Base-by-base conservation (phyloP, 1,140 invertebrate genomes). In the Hycleus phaleratus region DNA sequence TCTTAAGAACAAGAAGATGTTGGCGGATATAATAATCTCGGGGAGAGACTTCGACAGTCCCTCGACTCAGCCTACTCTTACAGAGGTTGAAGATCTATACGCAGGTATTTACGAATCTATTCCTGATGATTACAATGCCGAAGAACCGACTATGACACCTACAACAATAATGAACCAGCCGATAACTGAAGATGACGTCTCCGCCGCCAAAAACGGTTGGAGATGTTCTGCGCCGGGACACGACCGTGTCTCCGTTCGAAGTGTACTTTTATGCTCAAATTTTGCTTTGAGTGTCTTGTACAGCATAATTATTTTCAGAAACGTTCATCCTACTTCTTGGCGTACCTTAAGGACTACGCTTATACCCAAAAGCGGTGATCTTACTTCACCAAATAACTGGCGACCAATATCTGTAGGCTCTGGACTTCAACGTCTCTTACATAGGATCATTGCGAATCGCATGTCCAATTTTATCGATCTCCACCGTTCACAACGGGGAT, bases 381-480 rank as follows among this genome's bases (percentile, higher is more conserved):
- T 32, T 0, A 42, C 0, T 1, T 38, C 60, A 10, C 39, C 60
- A 0, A 42, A 26, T 42, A 64, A 66, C 56, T 67, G 65, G 62
- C 26, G 75, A 18, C 74, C 75, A 7, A 76, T 78, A 1, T 71
- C 73, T 11, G 68, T 78, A 8, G 66, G 71, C 26, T 75, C 72
- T 0, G 59, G 73, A 3, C 46, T 73, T 0, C 60, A 70, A 4
- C 50, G 73, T 26, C 56, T 62, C 2, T 60, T 71, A 43, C 71
- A 74, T 59, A 66, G 67, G 38, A 62, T 75, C 18, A 46, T 75
- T 26, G 71, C 73, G 0, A 57, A 48, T 0, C 49, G 73, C 1
- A 12, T 12, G 12, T 12, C 1, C 0, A 1, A 18, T 46, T 75
- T 24, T 43, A 60, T 10, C 51, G 43, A 6, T 60, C 55, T 10